Evolutionary conservation across 2,888 invertebrate species (phyloP).

Genomic region (Clivina fossor): DNA sequence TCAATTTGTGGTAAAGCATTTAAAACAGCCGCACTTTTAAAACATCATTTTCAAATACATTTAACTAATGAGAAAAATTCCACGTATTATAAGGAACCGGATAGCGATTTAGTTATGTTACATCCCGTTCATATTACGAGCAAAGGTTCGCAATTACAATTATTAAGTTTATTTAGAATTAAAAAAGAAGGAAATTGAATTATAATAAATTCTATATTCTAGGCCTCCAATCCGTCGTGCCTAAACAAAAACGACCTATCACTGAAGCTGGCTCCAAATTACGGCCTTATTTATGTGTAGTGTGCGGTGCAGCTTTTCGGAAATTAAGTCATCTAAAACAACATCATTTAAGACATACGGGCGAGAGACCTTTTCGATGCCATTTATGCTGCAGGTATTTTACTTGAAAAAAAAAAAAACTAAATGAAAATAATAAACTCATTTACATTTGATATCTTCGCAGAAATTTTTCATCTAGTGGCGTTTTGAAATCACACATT

Average conservation of each 20-base stretch:
- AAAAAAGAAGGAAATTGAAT: too few relatives aligned
- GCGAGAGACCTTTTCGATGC: slow-evolving; percentile 50
- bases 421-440: neutral
- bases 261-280: slow-evolving; percentile 22
- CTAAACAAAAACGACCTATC: slow-evolving; percentile 21
- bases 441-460: neutral
- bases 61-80: slow-evolving; percentile 17
- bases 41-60: slow-evolving; percentile 29
- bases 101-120: slow-evolving; percentile 21
- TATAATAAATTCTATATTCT: too few relatives aligned
- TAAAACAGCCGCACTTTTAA: slow-evolving; percentile 17
- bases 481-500: slow-evolving; percentile 53
- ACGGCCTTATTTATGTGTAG: slow-evolving; percentile 54
- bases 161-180: too few relatives aligned
- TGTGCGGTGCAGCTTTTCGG: slow-evolving; percentile 55
- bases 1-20: slow-evolving; percentile 42
- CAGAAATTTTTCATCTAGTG: slow-evolving; percentile 58
- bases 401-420: neutral
- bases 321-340: slow-evolving; percentile 61
- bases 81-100: slow-evolving; percentile 16
- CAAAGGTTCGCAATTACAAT: too few relatives aligned
- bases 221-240: slow-evolving; percentile 23
- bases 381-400: slow-evolving; percentile 47
- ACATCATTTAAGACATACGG: slow-evolving; percentile 48
- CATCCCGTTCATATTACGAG: slow-evolving; percentile 23